Conservation (phyloP, 2,888 invertebrate genomes). For the Acronicta leporina region DNA sequence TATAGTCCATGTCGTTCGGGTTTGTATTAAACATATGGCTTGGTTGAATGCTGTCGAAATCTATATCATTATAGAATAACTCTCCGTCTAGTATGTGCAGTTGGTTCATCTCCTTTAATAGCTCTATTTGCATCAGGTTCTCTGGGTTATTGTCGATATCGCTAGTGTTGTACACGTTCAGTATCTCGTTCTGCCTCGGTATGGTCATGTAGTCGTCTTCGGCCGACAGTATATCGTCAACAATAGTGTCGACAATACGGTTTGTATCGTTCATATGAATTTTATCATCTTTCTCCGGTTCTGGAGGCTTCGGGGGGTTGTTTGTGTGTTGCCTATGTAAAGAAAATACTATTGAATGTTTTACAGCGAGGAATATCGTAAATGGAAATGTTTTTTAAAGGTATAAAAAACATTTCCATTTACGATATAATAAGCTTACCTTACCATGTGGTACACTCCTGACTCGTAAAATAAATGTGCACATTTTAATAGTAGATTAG, state of each 20-base stretch:
- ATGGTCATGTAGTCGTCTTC: conserved; percentile 83
- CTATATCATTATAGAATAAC: conserved; percentile 80
- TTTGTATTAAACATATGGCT: conserved; percentile 78
- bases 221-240: conserved; percentile 82
- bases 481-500: no score
- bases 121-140: conserved; percentile 80
- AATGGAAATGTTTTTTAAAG: no score
- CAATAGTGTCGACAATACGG: conserved; percentile 80
- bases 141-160: conserved; percentile 66
- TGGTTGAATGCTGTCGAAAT: conserved; percentile 81
- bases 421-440: no score
- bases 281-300: conserved; percentile 63
- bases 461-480: no score
- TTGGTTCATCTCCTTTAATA: conserved; percentile 82
- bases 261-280: conserved; percentile 55
- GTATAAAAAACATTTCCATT: no score
- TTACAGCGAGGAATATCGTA: no score
- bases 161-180: conserved; percentile 65
- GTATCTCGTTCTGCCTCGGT: conserved; percentile 70
- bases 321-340: conserved; percentile 69
- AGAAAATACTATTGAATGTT: neutral
- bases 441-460: no score
- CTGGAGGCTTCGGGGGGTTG: conserved; percentile 41
- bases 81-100: conserved; percentile 83
- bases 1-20: conserved; percentile 72